These are phyloP conservation scores for Leptonema lineaticorne DNA, from an alignment of 1,140 invertebrate genomes.

Conservation along the genomic window DNA sequence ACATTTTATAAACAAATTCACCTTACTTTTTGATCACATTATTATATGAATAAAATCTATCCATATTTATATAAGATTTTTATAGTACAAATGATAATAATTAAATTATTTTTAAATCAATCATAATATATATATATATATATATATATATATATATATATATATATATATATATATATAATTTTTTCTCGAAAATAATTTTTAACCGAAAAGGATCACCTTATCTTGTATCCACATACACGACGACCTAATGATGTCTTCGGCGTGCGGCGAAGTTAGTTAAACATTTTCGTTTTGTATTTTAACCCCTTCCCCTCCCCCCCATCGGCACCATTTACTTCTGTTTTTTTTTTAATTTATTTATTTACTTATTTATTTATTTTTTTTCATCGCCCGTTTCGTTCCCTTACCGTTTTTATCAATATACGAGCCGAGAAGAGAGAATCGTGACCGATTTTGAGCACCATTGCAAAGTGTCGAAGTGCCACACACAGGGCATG, in stretches of 20 bases:
- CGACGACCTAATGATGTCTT: constrained; percentile 33
- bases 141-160: too few relatives aligned
- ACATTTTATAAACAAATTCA: too few relatives aligned
- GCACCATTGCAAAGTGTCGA: constrained; percentile 27
- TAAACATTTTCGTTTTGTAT: constrained; percentile 18
- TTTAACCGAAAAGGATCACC: constrained; percentile 16
- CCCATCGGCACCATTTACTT: too few relatives aligned
- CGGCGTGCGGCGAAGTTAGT: constrained; percentile 27
- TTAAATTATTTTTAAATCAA: too few relatives aligned
- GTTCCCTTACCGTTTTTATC: too few relatives aligned
- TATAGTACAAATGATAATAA: background rate
- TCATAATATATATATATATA: too few relatives aligned
- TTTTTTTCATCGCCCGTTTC: constrained; percentile 25
- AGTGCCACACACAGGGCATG: constrained; percentile 31
- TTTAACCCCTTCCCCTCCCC: too few relatives aligned
- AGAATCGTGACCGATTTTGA: constrained; percentile 31
- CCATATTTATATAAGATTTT: too few relatives aligned
- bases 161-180: background rate
- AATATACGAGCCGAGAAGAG: background rate
- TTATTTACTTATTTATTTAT: constrained; percentile 14
- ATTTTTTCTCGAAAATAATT: constrained; percentile 15
- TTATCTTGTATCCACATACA: constrained; percentile 28
- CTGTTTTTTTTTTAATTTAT: constrained; percentile 13
- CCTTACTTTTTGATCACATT: too few relatives aligned
- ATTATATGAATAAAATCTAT: too few relatives aligned